A percentile compares a stretch with the other conserved stretches of the same genome.
phyloP scores from a whole-genome alignment of 2,113 vertebrate species.

The Montifringilla adamsi region DNA sequence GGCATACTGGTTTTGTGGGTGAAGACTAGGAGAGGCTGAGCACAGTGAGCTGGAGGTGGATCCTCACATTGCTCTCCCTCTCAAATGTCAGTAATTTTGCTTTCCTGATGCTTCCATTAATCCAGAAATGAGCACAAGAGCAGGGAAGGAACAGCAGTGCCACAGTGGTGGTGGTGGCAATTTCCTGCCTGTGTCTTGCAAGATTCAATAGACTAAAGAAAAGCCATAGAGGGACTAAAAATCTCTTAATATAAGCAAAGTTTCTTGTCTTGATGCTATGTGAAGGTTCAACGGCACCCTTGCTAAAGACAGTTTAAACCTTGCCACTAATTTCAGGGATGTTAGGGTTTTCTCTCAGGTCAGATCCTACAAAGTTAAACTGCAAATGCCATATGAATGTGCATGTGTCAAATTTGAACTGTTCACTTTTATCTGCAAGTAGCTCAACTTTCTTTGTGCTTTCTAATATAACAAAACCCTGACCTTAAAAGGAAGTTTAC shows the following conservation, averaged over 20 bases:
- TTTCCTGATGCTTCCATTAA: background rate
- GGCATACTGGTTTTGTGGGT: background rate
- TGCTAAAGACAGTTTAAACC: background rate
- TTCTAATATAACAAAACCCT: constrained; percentile 53
- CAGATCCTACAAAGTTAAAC: background rate
- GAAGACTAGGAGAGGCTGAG: background rate
- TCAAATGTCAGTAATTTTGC: background rate
- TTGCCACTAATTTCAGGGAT: background rate
- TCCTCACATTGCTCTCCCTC: background rate
- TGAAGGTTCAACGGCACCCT: background rate
- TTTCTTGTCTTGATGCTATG: background rate
- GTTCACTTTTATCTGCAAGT: background rate
- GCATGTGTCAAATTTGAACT: background rate
- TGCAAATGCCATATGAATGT: background rate
- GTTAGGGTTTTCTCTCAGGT: background rate
- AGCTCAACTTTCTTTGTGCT: constrained; percentile 31
- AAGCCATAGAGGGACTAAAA: background rate
- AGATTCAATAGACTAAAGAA: background rate
- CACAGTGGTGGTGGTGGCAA: background rate
- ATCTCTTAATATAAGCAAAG: background rate
- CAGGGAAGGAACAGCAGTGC: background rate
- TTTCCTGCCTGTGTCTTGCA: background rate
- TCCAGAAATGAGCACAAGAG: background rate
- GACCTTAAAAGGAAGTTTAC: constrained; percentile 65
- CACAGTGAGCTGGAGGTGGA: background rate